These are phyloP conservation scores for Dugesia japonica DNA, from an alignment of 2,888 invertebrate genomes.

Conservation along the genomic window DNA sequence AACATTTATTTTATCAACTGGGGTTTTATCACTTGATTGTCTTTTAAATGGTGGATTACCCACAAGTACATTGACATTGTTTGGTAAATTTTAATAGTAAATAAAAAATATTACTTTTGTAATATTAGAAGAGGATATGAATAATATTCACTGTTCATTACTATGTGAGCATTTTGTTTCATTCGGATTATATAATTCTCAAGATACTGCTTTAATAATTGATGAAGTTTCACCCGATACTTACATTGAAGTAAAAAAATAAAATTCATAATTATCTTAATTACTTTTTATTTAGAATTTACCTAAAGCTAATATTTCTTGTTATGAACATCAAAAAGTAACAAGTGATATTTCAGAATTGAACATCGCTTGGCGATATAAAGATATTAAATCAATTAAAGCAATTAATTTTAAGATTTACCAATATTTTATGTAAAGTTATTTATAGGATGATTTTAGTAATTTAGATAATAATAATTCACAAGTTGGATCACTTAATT, in stretches of 20 bases:
- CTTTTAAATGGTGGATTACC: not conserved
- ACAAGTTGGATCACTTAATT: too few relatives aligned
- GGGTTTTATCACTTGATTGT: not conserved
- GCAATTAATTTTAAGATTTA: too few relatives aligned
- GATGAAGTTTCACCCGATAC: not conserved
- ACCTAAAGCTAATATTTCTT: not conserved
- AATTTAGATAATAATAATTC: too few relatives aligned
- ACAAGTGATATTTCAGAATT: not conserved
- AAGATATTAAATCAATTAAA: not conserved
- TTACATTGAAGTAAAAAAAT: not conserved
- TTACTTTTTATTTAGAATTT: not conserved
- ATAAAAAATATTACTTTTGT: too few relatives aligned
- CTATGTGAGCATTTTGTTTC: not conserved
- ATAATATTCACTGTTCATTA: not conserved
- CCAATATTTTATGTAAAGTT: too few relatives aligned
- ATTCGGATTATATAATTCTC: not conserved
- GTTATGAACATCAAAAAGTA: not conserved
- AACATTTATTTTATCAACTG: not conserved
- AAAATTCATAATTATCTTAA: too few relatives aligned
- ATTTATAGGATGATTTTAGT: too few relatives aligned
- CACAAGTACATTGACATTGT: not conserved
- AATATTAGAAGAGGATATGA: not conserved
- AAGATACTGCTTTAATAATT: not conserved
- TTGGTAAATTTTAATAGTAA: not conserved
- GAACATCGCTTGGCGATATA: not conserved